Conservation (phyloP, 2,113 vertebrate genomes). For the Melanocharis versteri region DNA sequence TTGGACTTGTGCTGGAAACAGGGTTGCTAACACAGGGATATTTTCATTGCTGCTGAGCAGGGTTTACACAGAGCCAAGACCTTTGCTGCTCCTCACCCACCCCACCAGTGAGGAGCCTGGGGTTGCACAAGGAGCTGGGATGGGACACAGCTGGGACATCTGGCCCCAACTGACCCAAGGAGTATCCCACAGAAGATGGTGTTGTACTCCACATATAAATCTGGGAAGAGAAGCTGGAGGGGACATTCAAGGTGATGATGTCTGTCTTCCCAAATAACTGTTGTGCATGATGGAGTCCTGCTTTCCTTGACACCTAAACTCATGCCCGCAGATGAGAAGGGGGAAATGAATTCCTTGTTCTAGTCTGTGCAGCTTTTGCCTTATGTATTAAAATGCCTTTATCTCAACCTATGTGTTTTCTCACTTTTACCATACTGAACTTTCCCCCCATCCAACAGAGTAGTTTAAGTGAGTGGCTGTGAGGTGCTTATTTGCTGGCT, state of each 20-base stretch:
- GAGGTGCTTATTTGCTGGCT: neutral
- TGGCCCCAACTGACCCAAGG: neutral
- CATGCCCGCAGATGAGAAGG: neutral
- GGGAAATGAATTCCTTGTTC: neutral
- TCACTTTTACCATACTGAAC: neutral
- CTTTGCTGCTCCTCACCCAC: neutral
- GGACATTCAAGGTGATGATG: neutral
- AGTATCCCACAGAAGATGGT: neutral
- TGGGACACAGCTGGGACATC: neutral
- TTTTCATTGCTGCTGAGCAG: neutral
- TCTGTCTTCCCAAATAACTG: neutral
- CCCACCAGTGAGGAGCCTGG: neutral
- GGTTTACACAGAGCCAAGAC: neutral
- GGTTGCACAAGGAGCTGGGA: neutral
- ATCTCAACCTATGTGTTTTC: neutral
- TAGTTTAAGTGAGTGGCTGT: neutral
- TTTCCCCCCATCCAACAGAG: neutral
- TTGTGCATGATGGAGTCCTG: accelerated
- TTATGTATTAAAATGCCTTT: neutral
- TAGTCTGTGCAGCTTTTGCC: neutral
- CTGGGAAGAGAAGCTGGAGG: neutral
- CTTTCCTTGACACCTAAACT: neutral
- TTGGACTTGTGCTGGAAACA: neutral
- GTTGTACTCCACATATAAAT: neutral
- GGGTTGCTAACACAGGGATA: neutral